phyloP scores from a whole-genome alignment of 2,113 vertebrate genomes.

The Puntigrus tetrazona region DNA sequence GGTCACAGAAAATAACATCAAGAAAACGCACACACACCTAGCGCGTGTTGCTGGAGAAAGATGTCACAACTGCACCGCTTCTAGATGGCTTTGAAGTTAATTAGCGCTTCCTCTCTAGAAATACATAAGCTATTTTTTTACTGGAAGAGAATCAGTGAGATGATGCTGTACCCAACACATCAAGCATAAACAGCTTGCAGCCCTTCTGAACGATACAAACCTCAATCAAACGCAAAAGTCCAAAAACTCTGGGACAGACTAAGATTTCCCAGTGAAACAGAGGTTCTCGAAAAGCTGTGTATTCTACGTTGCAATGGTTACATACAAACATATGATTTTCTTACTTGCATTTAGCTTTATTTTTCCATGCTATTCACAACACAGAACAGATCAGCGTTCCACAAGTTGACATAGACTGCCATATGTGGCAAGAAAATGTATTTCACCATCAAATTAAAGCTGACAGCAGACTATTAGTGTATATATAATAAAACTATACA shows the following conservation, averaged over 20 bases:
- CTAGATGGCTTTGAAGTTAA: conserved; percentile 53
- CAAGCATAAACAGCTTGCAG: background rate
- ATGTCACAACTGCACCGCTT: background rate
- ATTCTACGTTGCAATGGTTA: background rate
- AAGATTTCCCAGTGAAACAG: background rate
- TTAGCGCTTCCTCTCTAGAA: conserved; percentile 31
- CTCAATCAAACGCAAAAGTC: background rate
- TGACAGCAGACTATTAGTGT: background rate
- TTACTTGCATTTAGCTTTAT: background rate
- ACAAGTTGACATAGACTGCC: background rate
- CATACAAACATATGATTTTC: background rate
- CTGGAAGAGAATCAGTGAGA: background rate
- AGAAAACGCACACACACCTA: background rate
- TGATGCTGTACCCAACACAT: background rate
- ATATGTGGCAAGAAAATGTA: background rate
- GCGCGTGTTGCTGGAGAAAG: background rate
- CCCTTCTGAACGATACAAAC: background rate
- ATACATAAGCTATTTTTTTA: background rate
- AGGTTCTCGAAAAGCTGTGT: background rate
- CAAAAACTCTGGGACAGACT: background rate
- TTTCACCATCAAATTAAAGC: background rate
- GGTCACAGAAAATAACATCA: conserved; percentile 31
- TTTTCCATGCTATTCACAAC: background rate
- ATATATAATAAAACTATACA: too few species aligned
- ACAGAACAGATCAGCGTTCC: background rate